Evolutionary conservation across 2,797 vertebrate genomes (phyloP), one percentile per base, ranked within the genome.

Genomic region (Avahi laniger): DNA sequence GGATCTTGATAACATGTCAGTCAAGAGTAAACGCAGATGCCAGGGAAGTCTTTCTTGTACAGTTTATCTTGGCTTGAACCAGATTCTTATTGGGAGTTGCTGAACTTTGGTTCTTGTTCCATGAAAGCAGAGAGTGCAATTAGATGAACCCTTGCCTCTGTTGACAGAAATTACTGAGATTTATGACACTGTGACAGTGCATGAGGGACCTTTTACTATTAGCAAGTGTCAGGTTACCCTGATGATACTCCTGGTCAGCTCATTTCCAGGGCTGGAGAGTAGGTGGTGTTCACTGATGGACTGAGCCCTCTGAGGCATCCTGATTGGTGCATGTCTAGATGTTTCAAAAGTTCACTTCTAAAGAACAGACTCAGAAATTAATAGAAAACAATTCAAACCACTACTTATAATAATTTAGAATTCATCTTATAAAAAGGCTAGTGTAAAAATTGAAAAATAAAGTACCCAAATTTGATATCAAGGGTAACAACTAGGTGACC

Each of bases 81-180:
- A 65, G 57, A 91, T 46, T 28, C 50, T 18, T 8, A 65, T 9
- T 79, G 65, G 69, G 69, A 86, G 63, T 88, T 83, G 48, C 35
- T 94, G 91, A 93, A 91, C 82, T 96, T 94, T 93, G 78, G 28
- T 15, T 89, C 80, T 94, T 67, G 33, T 35, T 88, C 48, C 11
- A 17, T 70, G 33, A 94, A 83, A 86, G 30, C 7, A 41, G 54
- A 89, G 22, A 17, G 6, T 43, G 33, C 20, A 52, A 24, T 87
- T 48, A 80, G 46, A 86, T 43, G 93, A 88, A 35, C 35, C 14
- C 9, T 92, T 46, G 24, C 52, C 30, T 86, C 26, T 35, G 15
- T 2, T 35, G 43, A 54, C 50, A 69, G 43, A 88, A 82, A 46
- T 87, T 12, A 15, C n/a, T 63, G 54, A 14, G 2, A 59, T 48